Conservation (phyloP, 2,113 vertebrate genomes). For the Mandrillus leucophaeus region DNA sequence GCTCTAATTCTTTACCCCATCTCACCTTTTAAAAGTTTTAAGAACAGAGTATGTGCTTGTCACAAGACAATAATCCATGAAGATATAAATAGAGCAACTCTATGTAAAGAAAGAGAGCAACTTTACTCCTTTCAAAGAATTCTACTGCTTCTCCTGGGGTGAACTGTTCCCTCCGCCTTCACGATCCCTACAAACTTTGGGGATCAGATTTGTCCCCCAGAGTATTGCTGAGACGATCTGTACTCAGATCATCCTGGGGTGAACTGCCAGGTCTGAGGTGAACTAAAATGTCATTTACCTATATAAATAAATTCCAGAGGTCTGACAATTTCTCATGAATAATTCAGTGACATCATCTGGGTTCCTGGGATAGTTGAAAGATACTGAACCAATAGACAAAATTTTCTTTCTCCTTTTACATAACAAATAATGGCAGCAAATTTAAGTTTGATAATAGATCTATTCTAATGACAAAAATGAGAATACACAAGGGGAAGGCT, state of each 20-base stretch:
- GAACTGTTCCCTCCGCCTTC: not conserved
- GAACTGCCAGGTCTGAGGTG: not conserved
- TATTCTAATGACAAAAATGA: not conserved
- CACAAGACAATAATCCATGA: not conserved
- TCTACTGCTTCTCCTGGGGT: not conserved
- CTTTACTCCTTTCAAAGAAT: slow-evolving; percentile 18
- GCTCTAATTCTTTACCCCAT: not conserved
- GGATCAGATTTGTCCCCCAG: not conserved
- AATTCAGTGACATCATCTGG: not conserved
- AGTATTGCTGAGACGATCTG: not conserved
- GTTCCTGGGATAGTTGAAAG: slow-evolving; percentile 10
- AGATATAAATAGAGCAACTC: not conserved
- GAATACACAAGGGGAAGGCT: not conserved
- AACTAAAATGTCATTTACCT: slow-evolving; percentile 10
- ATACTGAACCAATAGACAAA: not conserved
- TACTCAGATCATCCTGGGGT: not conserved
- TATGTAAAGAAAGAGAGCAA: not conserved
- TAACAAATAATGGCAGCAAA: not conserved
- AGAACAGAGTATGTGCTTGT: not conserved
- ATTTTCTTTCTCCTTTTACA: slow-evolving; percentile 10
- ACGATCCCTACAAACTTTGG: not conserved
- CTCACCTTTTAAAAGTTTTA: not conserved
- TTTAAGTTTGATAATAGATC: not conserved
- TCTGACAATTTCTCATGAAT: slow-evolving; percentile 34
- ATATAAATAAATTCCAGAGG: slow-evolving; percentile 8